Evolutionary conservation across 2,113 vertebrate genomes (phyloP), one percentile per base, ranked within the genome.

Genomic region (Cariama cristata): DNA sequence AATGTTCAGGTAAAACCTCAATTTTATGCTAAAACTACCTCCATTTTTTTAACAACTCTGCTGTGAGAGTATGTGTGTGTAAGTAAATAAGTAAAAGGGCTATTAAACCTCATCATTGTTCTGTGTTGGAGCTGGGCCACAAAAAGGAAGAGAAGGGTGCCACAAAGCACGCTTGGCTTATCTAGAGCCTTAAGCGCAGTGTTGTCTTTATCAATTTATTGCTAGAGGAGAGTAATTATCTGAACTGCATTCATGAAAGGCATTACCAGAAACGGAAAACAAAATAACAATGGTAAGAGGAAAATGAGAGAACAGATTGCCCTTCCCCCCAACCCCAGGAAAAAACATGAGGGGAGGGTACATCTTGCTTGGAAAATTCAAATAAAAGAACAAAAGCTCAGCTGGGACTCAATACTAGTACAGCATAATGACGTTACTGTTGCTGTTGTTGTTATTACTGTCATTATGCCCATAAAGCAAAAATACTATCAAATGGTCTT

Each of bases 361-460:
- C 35, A 33, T 52, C 44, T 49, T 83, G 53, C 45, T 96, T 79
- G 56, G 64, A 74, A 73, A 91, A 81, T 44, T 22, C 71, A 52
- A 91, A 52, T 71, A 73, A 81, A 93, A 87, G 84, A 76, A 71
- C 15, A 80, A 80, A 95, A 92, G 8, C 40, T 93, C 63, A 77
- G 30, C 26, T 71, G 33, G n/a, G 79, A 74, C 14, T 94, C 50
- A 32, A 74, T 84, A 32, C 45, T 75, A 91, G 89, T 77, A 91
- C 84, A 92, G 32, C 17, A 24, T 52, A 42, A 55, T 72, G 15
- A 76, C 80, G 33, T 26, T 66, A 38, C 63, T 83, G 27, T 45
- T 79, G 67, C 13, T 79, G 79, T n/a, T 92, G 63, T 69, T 67
- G 27, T 60, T 90, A 62, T 79, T 83, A 69, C 52, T 90, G n/a